Evolutionary conservation across 2,888 invertebrate species (phyloP), one percentile per base, ranked within the genome.

Genomic region (Pseudococcus jackbeardsleyi): DNA sequence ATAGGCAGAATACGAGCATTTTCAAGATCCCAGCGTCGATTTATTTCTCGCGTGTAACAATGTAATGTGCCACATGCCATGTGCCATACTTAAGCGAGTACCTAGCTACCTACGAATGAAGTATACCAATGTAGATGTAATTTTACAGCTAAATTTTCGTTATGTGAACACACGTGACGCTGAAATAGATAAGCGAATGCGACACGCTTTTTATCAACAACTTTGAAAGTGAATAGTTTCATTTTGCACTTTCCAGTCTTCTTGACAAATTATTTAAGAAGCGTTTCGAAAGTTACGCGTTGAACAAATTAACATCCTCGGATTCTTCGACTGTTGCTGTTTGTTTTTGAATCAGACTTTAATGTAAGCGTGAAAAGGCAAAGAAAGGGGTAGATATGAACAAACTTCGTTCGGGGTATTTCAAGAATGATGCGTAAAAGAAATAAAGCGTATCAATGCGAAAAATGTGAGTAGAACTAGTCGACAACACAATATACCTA

Each of bases 141-240:
- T 50, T 54, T n/a, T 54, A 54, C 54, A 54, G n/a, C n/a, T 17
- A 54, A 4, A 54, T 6, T n/a, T n/a, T 7, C 7, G 64, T 64
- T 64, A 9, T 15, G 22, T 7, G 64, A 19, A 64, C 6, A 11
- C 9, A 22, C 9, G 19, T 64, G 15, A 64, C 22, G 64, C 64
- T 11, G 22, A 8, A 64, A 22, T 9, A 64, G 64, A 64, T 64
- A 46, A 46, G 46, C 19, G 19, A 82, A 82, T 82, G 79, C 46
- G 79, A 46, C 79, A 82, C n/a, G n/a, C 46, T 82, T 77, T 77
- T 82, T 82, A 82, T 46, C 79, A 82, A 82, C 79, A 19, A 46
- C 39, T 8, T 22, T 17, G 17, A 33, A 15, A 33, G 72, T 33
- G 79, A 82, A 82, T 82, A 79, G 33, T 79, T 79, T 79, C 7